Evolutionary conservation across 2,888 invertebrate species (phyloP).

Genomic region (Periphyllus acericola): DNA sequence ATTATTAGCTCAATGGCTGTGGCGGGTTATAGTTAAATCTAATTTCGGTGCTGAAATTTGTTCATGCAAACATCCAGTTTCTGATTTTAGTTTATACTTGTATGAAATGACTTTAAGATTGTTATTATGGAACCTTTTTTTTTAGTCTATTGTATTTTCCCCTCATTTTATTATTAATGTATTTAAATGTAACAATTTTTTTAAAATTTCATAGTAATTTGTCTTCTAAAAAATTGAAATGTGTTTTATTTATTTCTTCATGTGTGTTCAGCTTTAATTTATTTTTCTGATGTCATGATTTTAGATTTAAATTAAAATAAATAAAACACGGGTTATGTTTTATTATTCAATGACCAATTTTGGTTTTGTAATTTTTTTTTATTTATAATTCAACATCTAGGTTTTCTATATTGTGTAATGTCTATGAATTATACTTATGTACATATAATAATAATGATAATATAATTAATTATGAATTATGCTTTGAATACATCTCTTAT

Average conservation of each 20-base stretch:
- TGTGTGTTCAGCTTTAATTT: slow-evolving; percentile 20
- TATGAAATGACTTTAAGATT: slow-evolving; percentile 2
- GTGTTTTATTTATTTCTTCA: background rate
- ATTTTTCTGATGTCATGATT: background rate
- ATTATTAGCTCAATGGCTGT: slow-evolving; percentile 35
- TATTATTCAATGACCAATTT: background rate
- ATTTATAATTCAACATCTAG: background rate
- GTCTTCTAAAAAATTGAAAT: background rate
- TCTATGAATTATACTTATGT: background rate
- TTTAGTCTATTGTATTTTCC: background rate
- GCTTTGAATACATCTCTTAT: background rate
- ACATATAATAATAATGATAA: background rate
- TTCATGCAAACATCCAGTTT: background rate
- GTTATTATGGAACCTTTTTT: slow-evolving; percentile 6
- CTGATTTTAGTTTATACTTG: background rate
- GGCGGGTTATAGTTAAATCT: background rate
- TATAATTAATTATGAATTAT: background rate
- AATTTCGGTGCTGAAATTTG: background rate
- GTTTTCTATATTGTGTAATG: background rate
- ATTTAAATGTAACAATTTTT: slow-evolving; percentile 18
- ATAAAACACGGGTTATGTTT: background rate
- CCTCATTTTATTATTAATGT: slow-evolving; percentile 1
- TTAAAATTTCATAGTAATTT: slow-evolving; percentile 11
- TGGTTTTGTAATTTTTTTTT: background rate
- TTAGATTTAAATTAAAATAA: background rate